Evolutionary conservation across 2,113 vertebrate genomes (phyloP).

Genomic region (Bombycilla garrulus): DNA sequence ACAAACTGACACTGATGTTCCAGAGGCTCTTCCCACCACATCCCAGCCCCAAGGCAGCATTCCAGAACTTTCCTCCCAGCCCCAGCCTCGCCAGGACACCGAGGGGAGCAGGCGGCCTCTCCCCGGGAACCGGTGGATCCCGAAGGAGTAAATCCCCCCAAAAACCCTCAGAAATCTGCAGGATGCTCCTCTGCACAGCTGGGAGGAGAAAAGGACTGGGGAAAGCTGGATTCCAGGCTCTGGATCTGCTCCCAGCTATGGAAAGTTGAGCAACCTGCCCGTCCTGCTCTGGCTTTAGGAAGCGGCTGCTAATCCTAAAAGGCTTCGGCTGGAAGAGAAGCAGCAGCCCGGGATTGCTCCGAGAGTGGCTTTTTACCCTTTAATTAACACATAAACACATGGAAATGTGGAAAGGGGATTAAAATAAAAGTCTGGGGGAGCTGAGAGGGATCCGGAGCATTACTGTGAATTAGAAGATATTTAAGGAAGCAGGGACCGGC

Average conservation of each 20-base stretch:
- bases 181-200: background rate
- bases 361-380: slow-evolving; percentile 69
- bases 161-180: accelerated
- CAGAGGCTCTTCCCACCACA: background rate
- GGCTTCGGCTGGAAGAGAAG: slow-evolving; percentile 37
- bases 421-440: slow-evolving; percentile 67
- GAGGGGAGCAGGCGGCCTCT: background rate
- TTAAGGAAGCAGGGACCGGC: slow-evolving; percentile 56
- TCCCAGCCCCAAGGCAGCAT: background rate
- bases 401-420: slow-evolving; percentile 68
- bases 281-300: slow-evolving; percentile 4
- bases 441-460: slow-evolving; percentile 59
- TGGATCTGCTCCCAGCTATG: background rate
- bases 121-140: accelerated
- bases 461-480: slow-evolving; percentile 71
- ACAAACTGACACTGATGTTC: accelerated
- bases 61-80: background rate
- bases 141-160: background rate
- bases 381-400: slow-evolving; percentile 75
- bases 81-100: accelerated
- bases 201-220: background rate
- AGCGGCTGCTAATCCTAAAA: slow-evolving; percentile 62
- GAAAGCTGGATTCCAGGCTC: background rate
- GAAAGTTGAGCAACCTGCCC: background rate
- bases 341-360: slow-evolving; percentile 35